Percentiles rank a stretch among this genome's conserved stretches.
Evolutionary conservation across 1,140 invertebrate species (phyloP).

Genomic region (Anastatus disparis): DNA sequence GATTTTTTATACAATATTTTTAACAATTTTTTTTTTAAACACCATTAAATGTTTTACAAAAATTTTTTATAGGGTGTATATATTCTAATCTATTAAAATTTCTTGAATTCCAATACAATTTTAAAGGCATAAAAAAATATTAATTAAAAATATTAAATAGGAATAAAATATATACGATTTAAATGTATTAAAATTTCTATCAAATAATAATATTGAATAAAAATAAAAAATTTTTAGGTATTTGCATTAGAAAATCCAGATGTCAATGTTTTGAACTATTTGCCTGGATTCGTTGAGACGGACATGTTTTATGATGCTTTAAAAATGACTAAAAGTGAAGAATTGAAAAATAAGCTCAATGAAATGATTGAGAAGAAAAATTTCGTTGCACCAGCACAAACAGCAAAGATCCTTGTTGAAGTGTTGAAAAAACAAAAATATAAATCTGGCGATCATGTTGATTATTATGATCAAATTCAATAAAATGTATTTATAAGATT

Average conservation of each 20-base stretch:
- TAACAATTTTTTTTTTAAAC: no score
- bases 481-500: neutral
- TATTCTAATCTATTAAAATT: no score
- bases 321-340: constrained; percentile 69
- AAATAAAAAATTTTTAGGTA: constrained; percentile 50
- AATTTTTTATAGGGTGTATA: no score
- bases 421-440: constrained; percentile 79
- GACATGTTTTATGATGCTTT: constrained; percentile 83
- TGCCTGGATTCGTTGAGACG: constrained; percentile 92
- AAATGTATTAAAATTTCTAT: no score
- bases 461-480: constrained; percentile 80
- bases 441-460: constrained; percentile 84
- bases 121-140: no score
- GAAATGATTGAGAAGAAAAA: constrained; percentile 69
- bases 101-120: no score
- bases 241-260: constrained; percentile 85
- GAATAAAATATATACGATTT: no score
- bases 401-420: constrained; percentile 79
- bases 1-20: no score
- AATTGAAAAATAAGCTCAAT: constrained; percentile 73
- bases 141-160: no score
- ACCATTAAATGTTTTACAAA: no score
- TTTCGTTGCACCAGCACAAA: constrained; percentile 78
- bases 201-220: no score
- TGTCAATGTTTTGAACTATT: constrained; percentile 87